Evolutionary conservation across 2,797 vertebrate species (phyloP), one percentile per base, ranked within the genome.

Genomic region (Mionectes olivaceus): DNA sequence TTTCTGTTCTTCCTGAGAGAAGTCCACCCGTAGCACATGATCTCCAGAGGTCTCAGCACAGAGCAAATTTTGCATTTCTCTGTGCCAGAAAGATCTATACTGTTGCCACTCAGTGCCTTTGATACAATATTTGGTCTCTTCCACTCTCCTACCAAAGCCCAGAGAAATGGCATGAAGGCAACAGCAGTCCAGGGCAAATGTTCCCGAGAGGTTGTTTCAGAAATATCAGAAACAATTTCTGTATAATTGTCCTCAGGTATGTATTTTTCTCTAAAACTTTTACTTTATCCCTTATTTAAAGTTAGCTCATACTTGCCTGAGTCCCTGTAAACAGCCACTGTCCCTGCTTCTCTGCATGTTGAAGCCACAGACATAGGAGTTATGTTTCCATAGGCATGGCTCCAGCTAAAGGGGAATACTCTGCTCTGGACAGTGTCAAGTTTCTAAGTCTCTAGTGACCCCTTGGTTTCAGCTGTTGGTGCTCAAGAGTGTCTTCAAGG

Each of bases 1-100:
- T 44, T 63, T 67, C 80, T 91, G 50, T 39, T 89, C 39, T 87
- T 93, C 92, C 78, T 87, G 47, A 87, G 37, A 78, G 71, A 78
- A 92, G 47, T n/a, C 41, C 59, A 73, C 55, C 1, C 4, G 89
- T 27, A 70, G 65, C 0, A 0, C 69, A 6, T 14, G 17, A 65
- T 52, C 47, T 61, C 70, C 52, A 39, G 82, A 88, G 61, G 28
- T 37, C 59, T 79, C 71, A 71, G 18, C 69, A 52, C 52, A 43
- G 28, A 49, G 32, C n/a, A 68, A 47, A 71, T 4, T 64, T 53
- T 65, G 10, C 0, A 0, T 57, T 43, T 22, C 60, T 47, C 57
- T 47, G 12, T 24, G 47, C 1, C 0, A 50, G 10, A 92, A 10
- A 61, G 46, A 83, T 46, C 35, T 27, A 52, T 14, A 46, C 10